Evolutionary conservation across 2,797 vertebrate species (phyloP), one percentile per base, ranked within the genome.

Genomic region (Chloroceryle inda): DNA sequence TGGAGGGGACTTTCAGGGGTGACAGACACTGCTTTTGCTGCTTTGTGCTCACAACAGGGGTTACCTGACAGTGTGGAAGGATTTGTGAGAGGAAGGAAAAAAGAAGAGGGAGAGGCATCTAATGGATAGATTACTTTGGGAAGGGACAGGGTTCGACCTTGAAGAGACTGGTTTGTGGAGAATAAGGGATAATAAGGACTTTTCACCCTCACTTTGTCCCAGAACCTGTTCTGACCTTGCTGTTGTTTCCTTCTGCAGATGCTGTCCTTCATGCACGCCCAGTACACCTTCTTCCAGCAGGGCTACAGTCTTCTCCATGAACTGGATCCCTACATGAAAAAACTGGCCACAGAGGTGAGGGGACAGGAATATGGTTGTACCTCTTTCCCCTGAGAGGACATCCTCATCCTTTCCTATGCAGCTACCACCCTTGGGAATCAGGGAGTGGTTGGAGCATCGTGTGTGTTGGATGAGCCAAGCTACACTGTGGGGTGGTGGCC

Each of bases 201-300:
- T 33, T 10, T 61, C 55, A 31, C 10, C 2, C 33, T 26, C 19
- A 3, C 5, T 76, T 74, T 80, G n/a, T 84, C 45, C 63, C 44
- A 40, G 68, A 67, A 42, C 24, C 15, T 58, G 4, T n/a, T 81
- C 45, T 77, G 49, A 91, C 31, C 31, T 56, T 15, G 62, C 12
- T 63, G 7, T 8, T 21, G 13, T 66, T 82, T 71, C 45, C 64
- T 10, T 78, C 45, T 13, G 8, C 98, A 99, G 99, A 99, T 99
- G 99, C 96, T 99, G 97, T 99, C 99, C 3, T 99, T 99, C 98
- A 99, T 99, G 99, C 99, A 99, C 2, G 99, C 99, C 77, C 99
- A 99, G 98, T 99, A 99, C 96, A 99, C 99, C 23, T 99, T 99
- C 67, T 99, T 99, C 97, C 99, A 99, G 98, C 99, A 99, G 97